Conservation (phyloP, 2,888 invertebrate genomes). For the Ceraclea dissimilis region DNA sequence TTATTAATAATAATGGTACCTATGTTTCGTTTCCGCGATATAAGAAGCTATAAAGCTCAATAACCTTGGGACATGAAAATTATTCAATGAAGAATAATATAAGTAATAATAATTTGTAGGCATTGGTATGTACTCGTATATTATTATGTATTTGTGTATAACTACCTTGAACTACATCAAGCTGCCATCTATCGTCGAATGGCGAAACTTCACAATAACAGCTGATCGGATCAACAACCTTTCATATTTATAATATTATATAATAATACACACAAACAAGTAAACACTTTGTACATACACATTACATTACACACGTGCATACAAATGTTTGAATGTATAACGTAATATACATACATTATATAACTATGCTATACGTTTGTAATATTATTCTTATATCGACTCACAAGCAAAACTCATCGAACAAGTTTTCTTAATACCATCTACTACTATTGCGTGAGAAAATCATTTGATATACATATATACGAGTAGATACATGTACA, state of each 20-base stretch:
- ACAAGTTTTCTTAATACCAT: background rate
- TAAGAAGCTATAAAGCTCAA: background rate
- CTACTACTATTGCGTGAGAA: background rate
- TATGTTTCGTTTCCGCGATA: background rate
- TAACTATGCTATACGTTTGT: background rate
- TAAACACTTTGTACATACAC: background rate
- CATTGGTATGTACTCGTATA: background rate
- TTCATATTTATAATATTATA: background rate
- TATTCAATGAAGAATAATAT: background rate
- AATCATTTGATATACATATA: background rate
- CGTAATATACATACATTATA: background rate
- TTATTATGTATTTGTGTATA: background rate
- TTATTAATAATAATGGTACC: background rate
- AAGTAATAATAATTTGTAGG: background rate
- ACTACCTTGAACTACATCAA: constrained; percentile 1
- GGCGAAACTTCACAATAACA: constrained; percentile 1
- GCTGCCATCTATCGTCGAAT: background rate
- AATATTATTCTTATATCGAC: background rate
- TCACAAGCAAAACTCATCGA: background rate
- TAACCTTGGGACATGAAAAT: background rate
- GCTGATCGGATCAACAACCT: background rate
- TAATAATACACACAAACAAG: background rate
- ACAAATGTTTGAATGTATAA: background rate
- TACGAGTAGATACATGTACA: background rate
- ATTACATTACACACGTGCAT: background rate